Percentiles rank a stretch among this genome's conserved stretches.
phyloP scores from a whole-genome alignment of 2,888 invertebrate species.

The Rhingia rostrata region DNA sequence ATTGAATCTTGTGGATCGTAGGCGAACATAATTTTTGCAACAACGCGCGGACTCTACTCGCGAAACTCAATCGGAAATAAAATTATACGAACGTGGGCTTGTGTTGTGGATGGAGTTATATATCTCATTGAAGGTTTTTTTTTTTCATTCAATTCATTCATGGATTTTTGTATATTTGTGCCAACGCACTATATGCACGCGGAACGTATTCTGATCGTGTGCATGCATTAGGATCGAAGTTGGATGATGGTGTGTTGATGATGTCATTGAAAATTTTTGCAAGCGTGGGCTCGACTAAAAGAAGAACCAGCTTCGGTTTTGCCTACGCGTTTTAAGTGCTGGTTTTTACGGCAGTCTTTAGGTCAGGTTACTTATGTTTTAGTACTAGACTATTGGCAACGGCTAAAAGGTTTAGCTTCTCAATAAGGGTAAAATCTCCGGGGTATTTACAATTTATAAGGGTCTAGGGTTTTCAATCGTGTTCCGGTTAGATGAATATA shows the following conservation, averaged over 20 bases:
- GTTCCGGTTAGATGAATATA: neutral
- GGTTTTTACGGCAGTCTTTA: constrained; percentile 57
- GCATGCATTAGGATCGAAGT: constrained; percentile 25
- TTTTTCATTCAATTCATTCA: constrained; percentile 59
- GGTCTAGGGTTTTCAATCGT: too few species aligned
- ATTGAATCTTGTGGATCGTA: constrained; percentile 54
- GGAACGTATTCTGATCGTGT: constrained; percentile 7
- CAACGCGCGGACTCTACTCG: constrained; percentile 21
- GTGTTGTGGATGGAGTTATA: constrained; percentile 44
- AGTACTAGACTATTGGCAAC: neutral
- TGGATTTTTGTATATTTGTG: constrained; percentile 59
- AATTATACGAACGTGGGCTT: constrained; percentile 52
- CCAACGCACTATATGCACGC: constrained; percentile 48
- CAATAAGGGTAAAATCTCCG: too few species aligned
- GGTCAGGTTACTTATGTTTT: constrained; percentile 54
- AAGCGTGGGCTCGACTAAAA: constrained; percentile 32
- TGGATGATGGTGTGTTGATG: constrained; percentile 60
- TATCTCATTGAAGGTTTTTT: constrained; percentile 46
- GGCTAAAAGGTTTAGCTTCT: too few species aligned
- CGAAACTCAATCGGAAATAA: constrained; percentile 63
- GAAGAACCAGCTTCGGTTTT: constrained; percentile 16
- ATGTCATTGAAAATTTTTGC: constrained; percentile 61
- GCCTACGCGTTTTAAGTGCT: constrained; percentile 42
- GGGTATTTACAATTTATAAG: too few species aligned
- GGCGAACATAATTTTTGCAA: constrained; percentile 43